These are phyloP conservation scores for Champsocephalus esox DNA, from an alignment of 2,797 vertebrate species.

Conservation along the genomic window DNA sequence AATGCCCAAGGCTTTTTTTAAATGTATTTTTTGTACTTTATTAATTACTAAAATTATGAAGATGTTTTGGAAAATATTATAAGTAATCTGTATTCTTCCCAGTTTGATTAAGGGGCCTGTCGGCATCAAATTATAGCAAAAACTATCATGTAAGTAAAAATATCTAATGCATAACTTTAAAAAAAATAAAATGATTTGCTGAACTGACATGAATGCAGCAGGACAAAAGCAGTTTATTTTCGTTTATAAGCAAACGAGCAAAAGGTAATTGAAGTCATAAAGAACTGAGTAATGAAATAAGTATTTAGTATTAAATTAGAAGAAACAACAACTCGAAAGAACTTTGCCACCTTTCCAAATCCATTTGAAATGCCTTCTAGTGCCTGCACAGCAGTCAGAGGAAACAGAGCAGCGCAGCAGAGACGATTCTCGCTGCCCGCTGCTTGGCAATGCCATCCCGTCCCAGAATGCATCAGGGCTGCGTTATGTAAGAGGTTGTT, in stretches of 20 bases:
- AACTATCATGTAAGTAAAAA: too few relatives aligned
- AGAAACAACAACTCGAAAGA: background rate
- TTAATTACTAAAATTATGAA: too few relatives aligned
- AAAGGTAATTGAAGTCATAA: background rate
- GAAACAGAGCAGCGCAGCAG: constrained; percentile 54
- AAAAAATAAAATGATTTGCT: too few relatives aligned
- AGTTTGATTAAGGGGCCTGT: too few relatives aligned
- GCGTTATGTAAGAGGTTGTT: constrained; percentile 86
- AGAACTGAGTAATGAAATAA: background rate
- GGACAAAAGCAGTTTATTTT: background rate
- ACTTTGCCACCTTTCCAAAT: background rate
- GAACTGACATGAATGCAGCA: background rate
- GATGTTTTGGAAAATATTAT: too few relatives aligned
- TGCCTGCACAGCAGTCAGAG: constrained; percentile 31
- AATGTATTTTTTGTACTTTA: too few relatives aligned
- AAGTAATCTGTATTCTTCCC: too few relatives aligned
- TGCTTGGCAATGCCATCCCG: constrained; percentile 71
- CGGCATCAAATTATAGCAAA: too few relatives aligned
- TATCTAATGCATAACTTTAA: too few relatives aligned
- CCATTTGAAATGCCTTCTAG: background rate
- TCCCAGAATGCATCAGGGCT: constrained; percentile 81
- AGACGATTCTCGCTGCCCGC: constrained; percentile 48
- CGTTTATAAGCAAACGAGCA: background rate
- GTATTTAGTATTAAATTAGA: background rate
- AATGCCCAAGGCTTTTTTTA: too few relatives aligned